Base-by-base conservation (phyloP, 1,140 invertebrate genomes). In the Hyles vespertilio region DNA sequence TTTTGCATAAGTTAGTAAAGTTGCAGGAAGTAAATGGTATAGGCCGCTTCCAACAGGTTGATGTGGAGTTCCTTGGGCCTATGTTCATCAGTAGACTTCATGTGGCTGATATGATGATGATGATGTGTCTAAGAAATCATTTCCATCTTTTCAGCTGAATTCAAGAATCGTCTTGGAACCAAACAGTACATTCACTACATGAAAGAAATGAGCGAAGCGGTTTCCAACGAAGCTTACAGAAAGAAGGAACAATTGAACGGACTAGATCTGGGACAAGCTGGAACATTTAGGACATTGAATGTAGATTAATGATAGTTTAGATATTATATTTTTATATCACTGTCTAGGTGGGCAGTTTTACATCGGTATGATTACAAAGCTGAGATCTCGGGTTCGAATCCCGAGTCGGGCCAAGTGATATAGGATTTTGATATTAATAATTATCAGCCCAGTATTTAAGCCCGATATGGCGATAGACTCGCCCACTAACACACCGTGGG, bases 241-340 rank as follows among this genome's bases (percentile, higher is more conserved):
- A 56, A 48, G 5, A 12, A 36, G 6, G 74, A 65, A 9, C 61
- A 67, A 45, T 70, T 74, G 43, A 74, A 77, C 9, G 69, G 72
- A 6, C 48, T 72, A n/a, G 70, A 67, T 9, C 22, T 80, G 52
- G 76, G 74, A 10, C 70, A 72, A 56, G 60, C 74, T 1, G 78
- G 78, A 0, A 70, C 72, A 4, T 81, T 81, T 47, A 68, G 72
- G 54, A 68, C 57, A 34, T 50, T 81, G 32, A 65, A 34, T 33
- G 70, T 77, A 9, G 78, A 81, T 43, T 81, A 70, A 56, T 22
- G 22, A 22, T 22, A 22, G 22, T 22, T 47, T 12, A 10, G 45
- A 52, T n/a, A 7, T 46, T 61, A 22, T 45, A 52, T 22, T 8
- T 22, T 53, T 22, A 61, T 62, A 11, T 53, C 8, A 58, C 5